Evolutionary conservation across 2,797 vertebrate genomes (phyloP), one percentile per base, ranked within the genome.

Genomic region (Tapera naevia): DNA sequence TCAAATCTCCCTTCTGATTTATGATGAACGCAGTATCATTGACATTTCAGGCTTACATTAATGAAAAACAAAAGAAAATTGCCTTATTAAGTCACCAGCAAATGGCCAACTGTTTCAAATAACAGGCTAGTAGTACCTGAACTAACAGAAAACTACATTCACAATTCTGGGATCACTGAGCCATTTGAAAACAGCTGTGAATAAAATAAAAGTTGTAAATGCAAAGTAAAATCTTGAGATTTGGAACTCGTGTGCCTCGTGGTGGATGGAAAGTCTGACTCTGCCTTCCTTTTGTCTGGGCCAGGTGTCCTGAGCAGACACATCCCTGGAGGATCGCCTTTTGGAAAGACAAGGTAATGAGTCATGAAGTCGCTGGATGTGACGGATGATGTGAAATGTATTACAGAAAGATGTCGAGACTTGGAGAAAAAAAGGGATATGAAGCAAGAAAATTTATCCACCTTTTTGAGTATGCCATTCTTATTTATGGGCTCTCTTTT

Each of bases 281-380:
- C 14, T 75, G 19, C 5, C 28, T 89, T 93, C 27, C 3, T 69
- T 16, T 94, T 74, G 18, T 46, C 35, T 62, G 25, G 28, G 14
- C 50, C 64, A 82, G 60, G 28, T 87, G 70, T 79, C 46, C 60
- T 54, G 53, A 76, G 57, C 39, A 87, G 78, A 18, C 32, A 50
- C 5, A 78, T 74, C n/a, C 46, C 60, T 53, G 35, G 54, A 85
- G 74, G 19, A 82, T 30, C 0, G 0, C n/a, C 17, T 70, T 74
- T 83, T 69, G 78, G 70, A 73, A 79, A 93, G 76, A 75, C 9
- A 17, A 94, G 28, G 48, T n/a, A 90, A 82, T 57, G 88, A 88
- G 51, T 73, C 66, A 86, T 72, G 22, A 81, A 79, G 46, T 75
- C 43, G 3, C 46, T 91, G 45, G 56, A 56, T 60, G 15, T 88